Conservation (phyloP, 2,113 vertebrate genomes). For the Sander lucioperca region DNA sequence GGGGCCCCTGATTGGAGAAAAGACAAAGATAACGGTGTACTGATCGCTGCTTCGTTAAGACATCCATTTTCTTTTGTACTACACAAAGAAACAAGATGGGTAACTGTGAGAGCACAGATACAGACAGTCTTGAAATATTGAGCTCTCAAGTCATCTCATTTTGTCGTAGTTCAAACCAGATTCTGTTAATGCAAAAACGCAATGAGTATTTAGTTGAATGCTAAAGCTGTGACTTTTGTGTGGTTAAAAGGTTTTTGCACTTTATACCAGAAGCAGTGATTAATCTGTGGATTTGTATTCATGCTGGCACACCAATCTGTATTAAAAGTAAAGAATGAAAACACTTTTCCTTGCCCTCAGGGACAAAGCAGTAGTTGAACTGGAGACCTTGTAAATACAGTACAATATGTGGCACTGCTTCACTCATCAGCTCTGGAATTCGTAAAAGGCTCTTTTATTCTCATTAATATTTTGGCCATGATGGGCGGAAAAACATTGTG, state of each 20-base stretch:
- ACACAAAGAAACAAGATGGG: not conserved
- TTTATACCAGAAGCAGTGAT: not conserved
- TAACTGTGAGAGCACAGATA: not conserved
- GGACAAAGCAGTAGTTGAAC: not conserved
- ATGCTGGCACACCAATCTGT: not conserved
- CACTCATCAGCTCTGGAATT: not conserved
- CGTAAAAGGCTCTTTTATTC: not conserved
- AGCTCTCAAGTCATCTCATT: not conserved
- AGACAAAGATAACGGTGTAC: constrained; percentile 32
- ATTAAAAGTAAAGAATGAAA: not conserved
- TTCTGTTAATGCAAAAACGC: not conserved
- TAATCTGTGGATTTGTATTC: not conserved
- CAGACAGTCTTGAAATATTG: not conserved
- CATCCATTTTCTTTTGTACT: constrained; percentile 23
- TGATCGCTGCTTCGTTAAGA: constrained; percentile 10
- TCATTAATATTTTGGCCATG: not conserved
- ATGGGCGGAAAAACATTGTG: not conserved
- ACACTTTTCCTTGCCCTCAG: not conserved
- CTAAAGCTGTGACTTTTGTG: no score
- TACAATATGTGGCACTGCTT: not conserved
- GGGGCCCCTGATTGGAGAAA: constrained; percentile 82
- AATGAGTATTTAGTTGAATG: no score
- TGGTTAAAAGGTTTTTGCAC: constrained; percentile 6
- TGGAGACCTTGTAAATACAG: not conserved
- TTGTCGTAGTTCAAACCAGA: not conserved